These are phyloP conservation scores for Hydrophis major DNA, from an alignment of 2,797 vertebrate genomes.

Conservation along the genomic window DNA sequence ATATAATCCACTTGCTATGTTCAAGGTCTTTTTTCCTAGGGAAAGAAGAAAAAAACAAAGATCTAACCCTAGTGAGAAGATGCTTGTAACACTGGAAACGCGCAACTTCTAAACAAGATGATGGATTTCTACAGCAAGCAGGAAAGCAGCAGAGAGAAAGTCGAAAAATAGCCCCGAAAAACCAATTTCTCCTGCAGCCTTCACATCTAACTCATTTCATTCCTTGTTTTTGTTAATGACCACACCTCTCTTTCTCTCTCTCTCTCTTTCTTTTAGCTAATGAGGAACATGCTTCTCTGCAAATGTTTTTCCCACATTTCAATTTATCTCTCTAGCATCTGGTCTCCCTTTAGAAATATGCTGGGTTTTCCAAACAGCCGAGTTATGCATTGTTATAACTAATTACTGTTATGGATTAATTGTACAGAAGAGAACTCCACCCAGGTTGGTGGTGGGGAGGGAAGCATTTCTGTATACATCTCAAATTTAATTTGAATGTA, in stretches of 20 bases:
- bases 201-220: neutral
- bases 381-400: conserved; percentile 32
- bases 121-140: neutral
- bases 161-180: neutral
- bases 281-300: neutral
- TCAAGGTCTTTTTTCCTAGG: neutral
- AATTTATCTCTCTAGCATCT: neutral
- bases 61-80: neutral
- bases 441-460: neutral
- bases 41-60: too few species aligned
- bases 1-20: too few species aligned
- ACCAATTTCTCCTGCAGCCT: neutral
- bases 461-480: neutral
- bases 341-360: conserved; percentile 7
- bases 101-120: neutral
- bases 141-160: neutral
- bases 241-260: neutral
- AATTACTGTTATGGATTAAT: neutral
- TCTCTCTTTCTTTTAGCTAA: neutral
- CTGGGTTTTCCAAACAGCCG: neutral
- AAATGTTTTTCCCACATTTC: neutral
- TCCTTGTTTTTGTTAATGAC: neutral
- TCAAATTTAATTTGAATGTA: neutral
- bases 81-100: neutral
- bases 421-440: neutral